Evolutionary conservation across 2,888 invertebrate species (phyloP), one percentile per base, ranked within the genome.

Genomic region (Cactoblastis cactorum): DNA sequence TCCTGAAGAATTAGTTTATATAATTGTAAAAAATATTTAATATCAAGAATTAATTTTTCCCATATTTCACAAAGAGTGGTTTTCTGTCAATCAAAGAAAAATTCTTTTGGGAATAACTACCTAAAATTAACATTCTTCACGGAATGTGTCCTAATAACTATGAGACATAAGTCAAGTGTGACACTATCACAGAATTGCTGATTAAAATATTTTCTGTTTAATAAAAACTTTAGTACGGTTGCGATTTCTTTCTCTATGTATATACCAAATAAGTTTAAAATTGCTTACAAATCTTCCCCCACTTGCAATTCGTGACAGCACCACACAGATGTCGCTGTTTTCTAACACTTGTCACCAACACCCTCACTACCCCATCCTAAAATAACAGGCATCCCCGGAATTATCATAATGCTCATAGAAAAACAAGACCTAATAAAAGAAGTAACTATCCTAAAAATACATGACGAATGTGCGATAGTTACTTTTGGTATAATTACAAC

Each of bases 301-400:
- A 53, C 65, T 71, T 67, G 66, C 62, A 65, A 68, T 71, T 65
- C 56, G 63, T 61, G 56, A 61, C 62, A 60, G 61, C 18, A 57
- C 57, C 74, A 58, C 78, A 80, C 78, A 80, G 79, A 79, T 80
- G 80, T 70, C 63, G 50, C 52, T 58, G 53, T 62, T 64, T 59
- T 55, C 60, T 59, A 72, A 74, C 80, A 77, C 80, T 80, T 80
- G 78, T 74, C 69, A 74, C 71, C 57, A 55, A 53, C 53, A 54
- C 58, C 61, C 59, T 59, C 58, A 59, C 43, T 28, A 53, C 54
- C 53, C 45, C 18, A 51, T 57, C 53, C 56, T 55, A 54, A 61
- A 58, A 57, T 54, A 56, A 28, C 51, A 49, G 43, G 24, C 28
- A 24, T 43, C 34, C 17, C 19, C 11, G 17, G 45, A 45, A 45